Conservation (phyloP, 2,797 vertebrate genomes). For the Manis crassicaudata region DNA sequence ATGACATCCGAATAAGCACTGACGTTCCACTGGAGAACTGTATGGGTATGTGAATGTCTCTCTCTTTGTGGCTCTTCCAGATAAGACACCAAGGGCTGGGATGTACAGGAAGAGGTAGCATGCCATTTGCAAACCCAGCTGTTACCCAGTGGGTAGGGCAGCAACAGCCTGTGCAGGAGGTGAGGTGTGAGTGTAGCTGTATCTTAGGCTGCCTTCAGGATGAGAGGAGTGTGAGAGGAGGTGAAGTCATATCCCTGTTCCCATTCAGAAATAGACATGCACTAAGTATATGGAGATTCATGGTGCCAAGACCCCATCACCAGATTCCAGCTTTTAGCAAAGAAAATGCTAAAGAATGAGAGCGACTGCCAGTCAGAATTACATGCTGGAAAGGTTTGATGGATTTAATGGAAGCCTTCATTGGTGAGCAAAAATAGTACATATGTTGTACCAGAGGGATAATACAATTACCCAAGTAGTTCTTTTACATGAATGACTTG, state of each 20-base stretch:
- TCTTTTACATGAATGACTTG: slow-evolving; percentile 76
- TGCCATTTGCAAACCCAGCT: not conserved
- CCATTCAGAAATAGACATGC: slow-evolving; percentile 64
- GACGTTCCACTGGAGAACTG: slow-evolving; percentile 94
- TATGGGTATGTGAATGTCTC: slow-evolving; percentile 90
- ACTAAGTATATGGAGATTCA: slow-evolving; percentile 66
- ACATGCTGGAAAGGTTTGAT: slow-evolving; percentile 69
- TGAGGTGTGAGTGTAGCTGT: not conserved
- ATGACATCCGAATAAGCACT: slow-evolving; percentile 95
- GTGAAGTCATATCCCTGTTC: not conserved
- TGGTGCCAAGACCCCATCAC: slow-evolving; percentile 50
- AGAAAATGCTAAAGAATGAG: slow-evolving; percentile 79
- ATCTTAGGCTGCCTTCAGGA: not conserved
- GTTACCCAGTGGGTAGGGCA: not conserved
- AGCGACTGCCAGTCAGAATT: slow-evolving; percentile 83
- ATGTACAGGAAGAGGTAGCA: not conserved
- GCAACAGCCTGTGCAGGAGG: not conserved
- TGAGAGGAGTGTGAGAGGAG: not conserved
- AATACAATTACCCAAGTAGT: slow-evolving; percentile 76
- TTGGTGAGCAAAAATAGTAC: slow-evolving; percentile 76
- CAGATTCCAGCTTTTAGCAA: slow-evolving; percentile 75
- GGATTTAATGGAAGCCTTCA: slow-evolving; percentile 79
- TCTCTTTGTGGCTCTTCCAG: not conserved
- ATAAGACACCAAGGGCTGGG: not conserved
- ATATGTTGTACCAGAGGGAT: slow-evolving; percentile 70